Percentiles rank a stretch among this genome's conserved stretches.
Conservation (phyloP, 2,113 vertebrate genomes). For the Solea solea region DNA sequence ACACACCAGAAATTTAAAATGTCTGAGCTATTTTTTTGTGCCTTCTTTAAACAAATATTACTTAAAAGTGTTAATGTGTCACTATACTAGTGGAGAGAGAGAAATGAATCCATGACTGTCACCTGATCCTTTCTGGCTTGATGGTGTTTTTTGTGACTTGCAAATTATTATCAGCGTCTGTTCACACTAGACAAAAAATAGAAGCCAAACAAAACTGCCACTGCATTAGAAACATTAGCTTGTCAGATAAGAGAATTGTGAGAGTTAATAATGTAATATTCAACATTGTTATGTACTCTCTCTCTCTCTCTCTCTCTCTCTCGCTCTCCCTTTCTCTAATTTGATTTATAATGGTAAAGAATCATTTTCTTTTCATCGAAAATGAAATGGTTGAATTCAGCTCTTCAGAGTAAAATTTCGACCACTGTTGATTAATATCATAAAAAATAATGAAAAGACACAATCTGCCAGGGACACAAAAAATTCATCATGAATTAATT, state of each 20-base stretch:
- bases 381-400: no score
- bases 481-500: no score
- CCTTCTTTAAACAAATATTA: not conserved
- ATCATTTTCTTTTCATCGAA: not conserved
- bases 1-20: not conserved
- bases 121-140: slow-evolving; percentile 34
- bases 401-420: no score
- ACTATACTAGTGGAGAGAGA: not conserved
- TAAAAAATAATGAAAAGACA: no score
- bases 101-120: slow-evolving; percentile 14
- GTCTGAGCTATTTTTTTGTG: not conserved
- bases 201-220: not conserved
- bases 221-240: not conserved
- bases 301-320: not conserved
- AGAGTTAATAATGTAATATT: slow-evolving; percentile 18
- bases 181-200: slow-evolving; percentile 11
- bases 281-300: not conserved
- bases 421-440: no score
- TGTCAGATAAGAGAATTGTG: not conserved
- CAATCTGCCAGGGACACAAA: no score
- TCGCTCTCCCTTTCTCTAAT: not conserved
- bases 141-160: slow-evolving; percentile 32
- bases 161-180: slow-evolving; percentile 37
- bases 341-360: no score
- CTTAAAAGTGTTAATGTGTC: not conserved